Base-by-base conservation (phyloP, 2,888 invertebrate species). In the Hesperia comma region DNA sequence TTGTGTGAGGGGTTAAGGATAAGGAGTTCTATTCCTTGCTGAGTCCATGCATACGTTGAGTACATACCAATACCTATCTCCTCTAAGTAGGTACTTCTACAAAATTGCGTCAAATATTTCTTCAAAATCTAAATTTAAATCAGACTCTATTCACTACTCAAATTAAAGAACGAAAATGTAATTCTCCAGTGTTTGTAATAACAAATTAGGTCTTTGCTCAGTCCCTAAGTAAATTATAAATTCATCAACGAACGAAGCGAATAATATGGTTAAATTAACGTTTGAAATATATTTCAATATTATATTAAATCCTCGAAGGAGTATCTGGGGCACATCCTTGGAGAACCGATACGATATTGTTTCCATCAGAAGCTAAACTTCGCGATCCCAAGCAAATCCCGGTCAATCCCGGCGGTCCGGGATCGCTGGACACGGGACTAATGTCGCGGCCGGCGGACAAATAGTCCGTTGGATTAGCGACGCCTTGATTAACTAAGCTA, bases 401-500 rank as follows among this genome's bases (percentile, higher is more conserved):
- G 79, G 80, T 75, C 74, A 72, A 75, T 77, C 75, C 75, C 76
- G 79, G 78, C 72, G 74, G 60, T 17, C 69, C 73, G 74, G 77
- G 74, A 63, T 62, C 75, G 10, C 51, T 78, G 83, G 86, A 84
- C 86, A 77, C 80, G 80, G 84, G 86, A 89, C 86, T 87, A 87
- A 90, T 90, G 90, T 90, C 85, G 89, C 84, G 90, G 89, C 79
- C 75, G 78, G 69, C 73, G 82, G 79, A 86, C 87, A 86, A 87
- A 87, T 87, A 87, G 83, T 83, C 79, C 81, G 76, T 79, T 78
- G 85, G 86, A 87, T 87, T 87, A 86, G 84, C 79, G 73, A 76
- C 82, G 85, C 85, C 85, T 86, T 89, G 87, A 90, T 90, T 90
- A 90, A 86, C 87, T 88, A 85, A 86, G 82, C 85, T 79, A 76